These are phyloP conservation scores for Microcebus tavaratra DNA, from an alignment of 2,113 vertebrate genomes.

Conservation along the genomic window DNA sequence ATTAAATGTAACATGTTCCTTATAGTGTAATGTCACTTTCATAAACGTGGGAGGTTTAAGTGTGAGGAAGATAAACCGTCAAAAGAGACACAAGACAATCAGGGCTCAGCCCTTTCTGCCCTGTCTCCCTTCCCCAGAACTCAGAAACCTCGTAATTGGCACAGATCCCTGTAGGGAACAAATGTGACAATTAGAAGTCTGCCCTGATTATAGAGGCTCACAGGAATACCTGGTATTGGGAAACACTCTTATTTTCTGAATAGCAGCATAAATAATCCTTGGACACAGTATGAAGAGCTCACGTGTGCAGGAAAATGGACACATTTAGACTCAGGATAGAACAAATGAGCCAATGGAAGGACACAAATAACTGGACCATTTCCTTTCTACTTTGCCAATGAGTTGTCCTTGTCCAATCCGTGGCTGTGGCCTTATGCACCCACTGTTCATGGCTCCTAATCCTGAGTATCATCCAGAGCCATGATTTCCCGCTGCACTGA, in stretches of 20 bases:
- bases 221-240: conserved; percentile 78
- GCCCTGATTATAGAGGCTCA: conserved; percentile 82
- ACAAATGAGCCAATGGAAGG: not conserved
- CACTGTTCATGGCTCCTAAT: not conserved
- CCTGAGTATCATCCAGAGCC: not conserved
- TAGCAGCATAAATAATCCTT: conserved; percentile 41
- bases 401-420: not conserved
- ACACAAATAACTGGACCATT: not conserved
- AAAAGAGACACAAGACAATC: not conserved
- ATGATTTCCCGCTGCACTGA: not conserved
- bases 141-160: conserved; percentile 80
- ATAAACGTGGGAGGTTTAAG: not conserved
- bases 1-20: not conserved
- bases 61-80: conserved; percentile 29
- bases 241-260: conserved; percentile 78
- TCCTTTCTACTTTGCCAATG: not conserved
- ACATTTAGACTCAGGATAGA: not conserved
- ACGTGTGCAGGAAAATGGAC: not conserved
- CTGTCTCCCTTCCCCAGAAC: not conserved
- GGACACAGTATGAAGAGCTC: not conserved
- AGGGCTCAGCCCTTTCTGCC: not conserved
- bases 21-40: not conserved
- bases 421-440: not conserved
- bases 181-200: conserved; percentile 81
- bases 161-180: conserved; percentile 79